phyloP scores from a whole-genome alignment of 2,797 vertebrate genomes.

The Cirrhinus molitorella region DNA sequence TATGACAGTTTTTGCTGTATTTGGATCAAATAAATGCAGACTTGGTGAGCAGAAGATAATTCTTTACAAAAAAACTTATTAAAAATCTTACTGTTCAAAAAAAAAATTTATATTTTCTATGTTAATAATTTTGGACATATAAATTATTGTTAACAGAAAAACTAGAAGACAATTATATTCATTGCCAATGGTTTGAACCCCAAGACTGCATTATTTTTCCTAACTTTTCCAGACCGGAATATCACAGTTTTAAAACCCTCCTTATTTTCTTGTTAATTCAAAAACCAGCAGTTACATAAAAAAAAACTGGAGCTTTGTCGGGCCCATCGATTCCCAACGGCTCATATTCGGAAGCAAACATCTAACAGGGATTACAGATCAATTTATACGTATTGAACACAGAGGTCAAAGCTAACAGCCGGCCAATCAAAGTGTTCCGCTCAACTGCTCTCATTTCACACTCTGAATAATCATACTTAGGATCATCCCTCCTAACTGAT shows the following conservation, averaged over 20 bases:
- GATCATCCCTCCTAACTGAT: slow-evolving; percentile 28
- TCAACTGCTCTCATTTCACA: slow-evolving; percentile 56
- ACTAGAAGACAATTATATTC: background rate
- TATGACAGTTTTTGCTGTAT: too few relatives aligned
- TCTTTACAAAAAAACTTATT: too few relatives aligned
- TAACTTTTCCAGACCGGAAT: background rate
- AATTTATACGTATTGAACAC: slow-evolving; percentile 53
- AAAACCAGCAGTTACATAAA: slow-evolving; percentile 4
- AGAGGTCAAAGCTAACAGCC: slow-evolving; percentile 60
- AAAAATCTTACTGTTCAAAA: too few relatives aligned
- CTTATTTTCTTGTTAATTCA: background rate
- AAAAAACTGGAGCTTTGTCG: background rate
- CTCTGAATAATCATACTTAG: slow-evolving; percentile 54
- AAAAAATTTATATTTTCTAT: background rate
- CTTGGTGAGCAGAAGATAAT: too few relatives aligned
- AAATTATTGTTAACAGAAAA: background rate
- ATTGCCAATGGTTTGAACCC: background rate
- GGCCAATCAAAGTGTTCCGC: slow-evolving; percentile 57
- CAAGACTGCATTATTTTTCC: background rate
- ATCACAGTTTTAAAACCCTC: background rate
- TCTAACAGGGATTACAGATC: slow-evolving; percentile 48
- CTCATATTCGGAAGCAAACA: background rate
- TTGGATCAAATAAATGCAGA: too few relatives aligned
- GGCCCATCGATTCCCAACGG: background rate
- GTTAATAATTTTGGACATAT: background rate